Conservation (phyloP, 2,888 invertebrate genomes). For the Leucoptera coffeella region DNA sequence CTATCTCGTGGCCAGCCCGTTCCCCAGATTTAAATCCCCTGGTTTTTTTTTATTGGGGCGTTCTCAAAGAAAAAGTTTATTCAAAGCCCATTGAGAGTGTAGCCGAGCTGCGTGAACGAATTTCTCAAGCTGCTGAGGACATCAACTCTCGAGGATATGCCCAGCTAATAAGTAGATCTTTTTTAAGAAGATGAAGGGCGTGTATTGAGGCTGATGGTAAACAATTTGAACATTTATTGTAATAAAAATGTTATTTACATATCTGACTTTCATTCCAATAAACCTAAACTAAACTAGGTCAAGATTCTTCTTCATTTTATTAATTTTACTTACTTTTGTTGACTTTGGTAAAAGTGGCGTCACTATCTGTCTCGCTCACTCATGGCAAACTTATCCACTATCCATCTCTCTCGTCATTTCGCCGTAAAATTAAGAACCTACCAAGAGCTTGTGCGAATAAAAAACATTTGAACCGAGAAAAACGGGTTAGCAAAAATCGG, state of each 20-base stretch:
- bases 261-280: neutral
- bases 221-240: no score
- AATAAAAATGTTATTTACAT: no score
- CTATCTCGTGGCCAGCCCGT: constrained; percentile 6
- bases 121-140: no score
- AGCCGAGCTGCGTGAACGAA: no score
- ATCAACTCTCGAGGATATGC: no score
- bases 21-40: constrained; percentile 5
- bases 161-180: no score
- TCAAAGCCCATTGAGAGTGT: no score
- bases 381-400: constrained; percentile 2
- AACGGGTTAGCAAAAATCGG: constrained; percentile 2
- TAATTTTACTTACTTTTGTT: neutral
- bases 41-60: constrained; percentile 3
- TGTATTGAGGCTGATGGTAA: no score
- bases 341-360: neutral
- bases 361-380: constrained; percentile 1
- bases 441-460: constrained; percentile 1
- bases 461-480: constrained; percentile 1
- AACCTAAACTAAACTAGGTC: neutral
- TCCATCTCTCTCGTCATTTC: constrained; percentile 3
- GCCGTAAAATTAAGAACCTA: constrained; percentile 3
- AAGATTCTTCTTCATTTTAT: neutral
- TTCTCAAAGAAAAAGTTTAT: neutral
- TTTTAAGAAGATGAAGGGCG: no score